Evolutionary conservation across 2,113 vertebrate species (phyloP), one percentile per base, ranked within the genome.

Genomic region (Oryzias woworae): DNA sequence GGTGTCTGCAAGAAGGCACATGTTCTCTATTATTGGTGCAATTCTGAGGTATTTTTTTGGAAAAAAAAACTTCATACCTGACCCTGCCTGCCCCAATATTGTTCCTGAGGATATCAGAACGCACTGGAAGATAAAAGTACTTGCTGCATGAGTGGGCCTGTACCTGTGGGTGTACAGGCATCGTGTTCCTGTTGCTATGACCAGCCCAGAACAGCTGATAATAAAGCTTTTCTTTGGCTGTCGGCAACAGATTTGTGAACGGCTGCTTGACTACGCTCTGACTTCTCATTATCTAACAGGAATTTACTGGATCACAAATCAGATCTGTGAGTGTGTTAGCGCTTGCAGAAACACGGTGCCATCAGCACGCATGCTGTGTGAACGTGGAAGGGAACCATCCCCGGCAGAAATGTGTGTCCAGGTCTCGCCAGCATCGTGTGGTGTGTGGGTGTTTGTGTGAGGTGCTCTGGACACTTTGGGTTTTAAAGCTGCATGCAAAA

Each of bases 61-160:
- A 22, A 15, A 56, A 48, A 41, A 2, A 24, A 56, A 42, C 56
- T 14, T 53, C 56, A 12, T 22, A 28, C 23, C 41, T 53, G 17
- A 28, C 23, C 49, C 23, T 16, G 17, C 15, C 24, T 22, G 26
- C 7, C 20, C 45, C 31, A 22, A 26, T 36, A 36, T 31, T 50
- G 50, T 24, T 64, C 28, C 20, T 2, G 46, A 28, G 41, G 47
- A 58, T 5, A n/a, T 17, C 43, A 70, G 53, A 20, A 26, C 20
- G 47, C 42, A 22, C 20, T 53, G 15, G 13, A 63, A 43, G 51
- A 56, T 58, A 20, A 45, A 20, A 53, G 24, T n/a, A 18, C 14
- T 15, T 46, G 51, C 65, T 62, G 68, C 84, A 73, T 78, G 84
- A 86, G 84, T 85, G 81, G 84, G 81, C 86, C 66, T 86, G 85